Evolutionary conservation across 2,888 invertebrate genomes (phyloP).

Genomic region (Eudemis profundana): DNA sequence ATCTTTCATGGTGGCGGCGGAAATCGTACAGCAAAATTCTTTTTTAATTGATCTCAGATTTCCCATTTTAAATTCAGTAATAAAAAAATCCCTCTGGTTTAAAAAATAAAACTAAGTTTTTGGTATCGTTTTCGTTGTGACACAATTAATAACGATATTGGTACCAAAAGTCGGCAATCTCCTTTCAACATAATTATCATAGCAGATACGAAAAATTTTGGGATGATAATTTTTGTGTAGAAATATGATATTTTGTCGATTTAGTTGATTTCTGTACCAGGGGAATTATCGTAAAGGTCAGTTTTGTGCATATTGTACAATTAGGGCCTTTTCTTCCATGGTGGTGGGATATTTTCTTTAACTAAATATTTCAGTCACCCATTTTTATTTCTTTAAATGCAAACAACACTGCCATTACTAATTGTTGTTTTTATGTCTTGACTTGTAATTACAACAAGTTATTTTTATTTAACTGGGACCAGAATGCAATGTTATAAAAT

Average conservation of each 20-base stretch:
- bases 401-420: background rate
- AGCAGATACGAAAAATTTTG: no score
- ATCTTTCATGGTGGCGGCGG: no score
- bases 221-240: no score
- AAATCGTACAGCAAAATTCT: no score
- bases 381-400: constrained; percentile 16
- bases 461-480: background rate
- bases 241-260: background rate
- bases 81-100: no score
- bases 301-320: constrained; percentile 15
- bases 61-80: no score
- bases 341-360: constrained; percentile 67
- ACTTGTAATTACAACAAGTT: background rate
- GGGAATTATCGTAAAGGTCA: constrained; percentile 11
- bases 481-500: background rate
- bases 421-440: background rate
- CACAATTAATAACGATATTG: no score
- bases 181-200: no score
- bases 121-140: no score
- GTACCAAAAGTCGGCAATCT: no score
- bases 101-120: no score
- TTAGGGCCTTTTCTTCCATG: constrained; percentile 44
- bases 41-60: no score
- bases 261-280: background rate
- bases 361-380: constrained; percentile 38